A percentile compares a stretch with the other conserved stretches of the same genome.
phyloP scores from a whole-genome alignment of 2,113 vertebrate species.

The Oenanthe melanoleuca region DNA sequence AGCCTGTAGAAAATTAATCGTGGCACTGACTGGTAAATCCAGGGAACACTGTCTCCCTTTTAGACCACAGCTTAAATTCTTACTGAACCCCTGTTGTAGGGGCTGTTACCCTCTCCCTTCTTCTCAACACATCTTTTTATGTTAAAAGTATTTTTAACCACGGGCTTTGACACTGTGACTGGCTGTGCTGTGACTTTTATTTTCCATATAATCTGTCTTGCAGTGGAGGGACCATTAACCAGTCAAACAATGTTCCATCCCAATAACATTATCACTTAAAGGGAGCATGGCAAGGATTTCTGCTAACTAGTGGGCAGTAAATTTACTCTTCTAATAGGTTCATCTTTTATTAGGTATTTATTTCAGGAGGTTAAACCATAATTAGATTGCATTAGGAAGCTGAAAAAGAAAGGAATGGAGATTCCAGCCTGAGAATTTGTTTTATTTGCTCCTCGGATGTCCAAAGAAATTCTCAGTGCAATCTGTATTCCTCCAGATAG shows the following conservation, averaged over 20 bases:
- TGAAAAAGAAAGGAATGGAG: constrained; percentile 45
- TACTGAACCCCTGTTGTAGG: neutral
- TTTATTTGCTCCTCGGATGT: constrained; percentile 56
- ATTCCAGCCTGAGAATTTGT: constrained; percentile 63
- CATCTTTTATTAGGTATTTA: constrained; percentile 80
- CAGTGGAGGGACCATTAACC: constrained; percentile 65
- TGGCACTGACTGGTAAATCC: neutral
- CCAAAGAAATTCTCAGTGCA: constrained; percentile 63
- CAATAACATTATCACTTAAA: constrained; percentile 61
- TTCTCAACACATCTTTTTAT: constrained; percentile 43
- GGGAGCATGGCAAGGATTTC: constrained; percentile 41
- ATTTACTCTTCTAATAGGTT: constrained; percentile 78
- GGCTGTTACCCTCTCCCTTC: neutral
- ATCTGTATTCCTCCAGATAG: constrained; percentile 63
- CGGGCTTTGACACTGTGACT: constrained; percentile 47
- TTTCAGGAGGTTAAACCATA: constrained; percentile 75
- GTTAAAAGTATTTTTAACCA: constrained; percentile 23
- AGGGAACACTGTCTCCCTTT: neutral
- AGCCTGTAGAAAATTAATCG: neutral
- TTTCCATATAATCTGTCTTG: constrained; percentile 70
- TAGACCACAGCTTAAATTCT: neutral
- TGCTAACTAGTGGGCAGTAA: constrained; percentile 69
- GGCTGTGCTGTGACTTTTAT: constrained; percentile 41
- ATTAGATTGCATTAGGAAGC: constrained; percentile 73
- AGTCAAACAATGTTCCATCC: constrained; percentile 70